Evolutionary conservation across 2,113 vertebrate genomes (phyloP), one percentile per base, ranked within the genome.

Genomic region (Tyrannus savana): DNA sequence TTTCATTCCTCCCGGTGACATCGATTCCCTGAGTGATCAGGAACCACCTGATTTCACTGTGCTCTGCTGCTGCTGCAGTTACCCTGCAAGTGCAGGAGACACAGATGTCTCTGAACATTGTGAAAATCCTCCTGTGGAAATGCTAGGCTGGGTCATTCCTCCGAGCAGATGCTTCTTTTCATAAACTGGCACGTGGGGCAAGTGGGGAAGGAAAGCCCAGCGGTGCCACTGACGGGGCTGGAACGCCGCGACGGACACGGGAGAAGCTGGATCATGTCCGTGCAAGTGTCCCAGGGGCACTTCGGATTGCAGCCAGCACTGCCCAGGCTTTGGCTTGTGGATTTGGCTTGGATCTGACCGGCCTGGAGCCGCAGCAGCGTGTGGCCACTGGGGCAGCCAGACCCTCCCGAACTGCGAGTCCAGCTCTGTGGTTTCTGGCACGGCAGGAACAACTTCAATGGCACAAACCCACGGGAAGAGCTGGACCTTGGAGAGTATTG

Each of bases 371-470:
- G 0, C 30, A 69, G 87, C 76, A 82, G 88, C 12, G 2, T 19
- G 90, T 4, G 79, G 67, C 83, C 19, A 8, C 33, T 1, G 27
- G 47, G 76, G 46, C 67, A 42, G 84, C 80, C 62, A 15, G 24
- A n/a, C 75, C 72, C 90, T 41, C 42, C 31, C 37, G 10, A 22
- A 8, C 37, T 5, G 71, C 3, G 1, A n/a, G 66, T 3, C 58
- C 85, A 6, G 86, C 83, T 30, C 94, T 47, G 88, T 24, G 71
- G 85, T 66, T 88, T 53, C 90, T 94, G 96, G 88, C 83, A 6
- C 90, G 9, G 90, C 59, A 62, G 58, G 22, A 71, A 30, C 1
- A 1, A 8, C 72, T 73, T 16, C 86, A 58, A 14, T 58, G 90
- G 84, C 78, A 49, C 23, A 33, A 77, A 72, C 68, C 44, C 52